Percentiles rank a stretch among this genome's conserved stretches.
Conservation (phyloP, 2,888 invertebrate species). For the Megaustenia siamemsis region DNA sequence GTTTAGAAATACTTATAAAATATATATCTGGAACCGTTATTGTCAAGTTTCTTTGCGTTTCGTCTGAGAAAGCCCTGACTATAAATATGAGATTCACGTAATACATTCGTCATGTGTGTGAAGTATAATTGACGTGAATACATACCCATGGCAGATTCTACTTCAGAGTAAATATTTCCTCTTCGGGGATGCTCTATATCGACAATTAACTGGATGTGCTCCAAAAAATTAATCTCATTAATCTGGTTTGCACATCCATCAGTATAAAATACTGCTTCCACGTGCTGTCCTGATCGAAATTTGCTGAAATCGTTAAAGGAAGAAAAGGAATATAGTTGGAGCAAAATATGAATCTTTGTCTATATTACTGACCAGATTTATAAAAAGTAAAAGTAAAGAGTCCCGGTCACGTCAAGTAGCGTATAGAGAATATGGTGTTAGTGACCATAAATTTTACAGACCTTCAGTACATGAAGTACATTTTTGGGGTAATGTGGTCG, state of each 20-base stretch:
- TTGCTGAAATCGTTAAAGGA: not conserved
- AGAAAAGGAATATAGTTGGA: not conserved
- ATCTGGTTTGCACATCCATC: conserved; percentile 82
- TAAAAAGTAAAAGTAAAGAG: not conserved
- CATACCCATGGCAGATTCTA: conserved; percentile 27
- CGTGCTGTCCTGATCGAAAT: conserved; percentile 48
- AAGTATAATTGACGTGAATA: not conserved
- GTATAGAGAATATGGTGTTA: not conserved
- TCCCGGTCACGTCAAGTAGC: not conserved
- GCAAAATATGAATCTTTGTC: not conserved
- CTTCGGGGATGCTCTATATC: conserved; percentile 87
- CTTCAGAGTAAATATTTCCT: conserved; percentile 87
- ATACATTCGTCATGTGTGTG: not conserved
- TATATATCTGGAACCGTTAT: no score
- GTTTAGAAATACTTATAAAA: no score
- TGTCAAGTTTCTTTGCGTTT: no score
- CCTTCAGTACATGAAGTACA: no score
- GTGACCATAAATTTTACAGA: not conserved
- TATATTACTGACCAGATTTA: no score
- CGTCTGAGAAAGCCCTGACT: not conserved
- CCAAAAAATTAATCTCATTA: conserved; percentile 86
- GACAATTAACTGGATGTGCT: conserved; percentile 90
- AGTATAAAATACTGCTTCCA: conserved; percentile 82
- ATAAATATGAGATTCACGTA: not conserved
- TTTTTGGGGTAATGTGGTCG: no score